Evolutionary conservation across 2,113 vertebrate genomes (phyloP).

Genomic region (Gracilinanus agilis): DNA sequence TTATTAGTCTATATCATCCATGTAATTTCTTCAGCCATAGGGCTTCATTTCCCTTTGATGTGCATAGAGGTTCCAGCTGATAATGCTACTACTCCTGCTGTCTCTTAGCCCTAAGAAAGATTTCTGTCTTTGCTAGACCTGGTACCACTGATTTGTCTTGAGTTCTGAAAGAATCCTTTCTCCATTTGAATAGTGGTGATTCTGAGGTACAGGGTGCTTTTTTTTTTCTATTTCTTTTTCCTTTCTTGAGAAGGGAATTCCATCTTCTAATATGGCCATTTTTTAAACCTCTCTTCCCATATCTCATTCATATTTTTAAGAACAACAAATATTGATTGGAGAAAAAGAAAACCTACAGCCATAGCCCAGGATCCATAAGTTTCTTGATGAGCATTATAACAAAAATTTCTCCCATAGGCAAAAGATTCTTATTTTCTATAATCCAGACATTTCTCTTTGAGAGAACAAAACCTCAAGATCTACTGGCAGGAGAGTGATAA

Average conservation of each 20-base stretch:
- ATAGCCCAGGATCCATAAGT: background rate
- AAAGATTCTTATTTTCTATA: background rate
- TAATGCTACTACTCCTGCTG: constrained; percentile 82
- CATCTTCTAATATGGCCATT: constrained; percentile 62
- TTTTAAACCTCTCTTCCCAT: background rate
- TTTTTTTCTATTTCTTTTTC: background rate
- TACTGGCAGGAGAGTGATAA: constrained; percentile 8
- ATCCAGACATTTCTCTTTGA: constrained; percentile 1
- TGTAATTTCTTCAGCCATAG: constrained; percentile 86
- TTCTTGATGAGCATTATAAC: background rate
- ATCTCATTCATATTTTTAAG: constrained; percentile 15
- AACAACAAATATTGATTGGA: constrained; percentile 20
- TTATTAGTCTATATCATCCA: constrained; percentile 84
- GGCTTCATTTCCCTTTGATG: constrained; percentile 85
- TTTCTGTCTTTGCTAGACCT: constrained; percentile 82
- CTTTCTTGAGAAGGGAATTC: constrained; percentile 60
- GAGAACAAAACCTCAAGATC: background rate
- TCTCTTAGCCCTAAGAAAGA: constrained; percentile 83
- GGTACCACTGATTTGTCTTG: constrained; percentile 76
- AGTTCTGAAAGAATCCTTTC: constrained; percentile 76
- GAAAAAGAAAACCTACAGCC: background rate
- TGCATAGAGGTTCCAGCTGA: constrained; percentile 83
- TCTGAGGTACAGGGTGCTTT: constrained; percentile 68
- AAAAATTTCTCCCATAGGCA: background rate
- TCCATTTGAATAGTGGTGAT: constrained; percentile 73